Percentiles rank a stretch among this genome's conserved stretches.
phyloP scores from a whole-genome alignment of 2,113 vertebrate genomes.

The Emberiza fucata region DNA sequence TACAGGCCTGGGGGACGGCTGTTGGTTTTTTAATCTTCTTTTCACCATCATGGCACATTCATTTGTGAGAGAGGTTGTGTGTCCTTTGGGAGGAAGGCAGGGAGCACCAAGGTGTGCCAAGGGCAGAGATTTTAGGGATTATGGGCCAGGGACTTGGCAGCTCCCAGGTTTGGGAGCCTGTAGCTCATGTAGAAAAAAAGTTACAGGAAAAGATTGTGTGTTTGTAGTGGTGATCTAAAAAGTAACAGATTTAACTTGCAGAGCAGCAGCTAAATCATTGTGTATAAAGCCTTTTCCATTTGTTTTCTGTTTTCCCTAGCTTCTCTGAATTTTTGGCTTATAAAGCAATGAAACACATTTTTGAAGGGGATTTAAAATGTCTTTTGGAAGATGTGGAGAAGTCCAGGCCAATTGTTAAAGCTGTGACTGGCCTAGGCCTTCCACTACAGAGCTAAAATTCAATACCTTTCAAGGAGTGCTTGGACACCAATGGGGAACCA shows the following conservation, averaged over 20 bases:
- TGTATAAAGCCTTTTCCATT: background rate
- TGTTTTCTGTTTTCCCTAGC: background rate
- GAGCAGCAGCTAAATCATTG: background rate
- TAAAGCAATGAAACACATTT: background rate
- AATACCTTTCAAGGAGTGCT: background rate
- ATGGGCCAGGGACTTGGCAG: background rate
- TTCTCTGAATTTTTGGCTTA: background rate
- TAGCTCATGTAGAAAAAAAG: background rate
- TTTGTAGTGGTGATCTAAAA: background rate
- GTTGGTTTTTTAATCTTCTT: background rate
- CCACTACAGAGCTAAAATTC: background rate
- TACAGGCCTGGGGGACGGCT: rapidly evolving
- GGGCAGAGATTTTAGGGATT: background rate
- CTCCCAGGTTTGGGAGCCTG: background rate
- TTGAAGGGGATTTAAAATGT: background rate
- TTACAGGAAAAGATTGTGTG: background rate
- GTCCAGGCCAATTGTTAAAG: background rate
- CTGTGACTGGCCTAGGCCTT: background rate
- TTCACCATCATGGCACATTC: rapidly evolving
- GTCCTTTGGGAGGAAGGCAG: background rate
- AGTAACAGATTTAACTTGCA: background rate
- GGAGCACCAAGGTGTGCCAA: background rate
- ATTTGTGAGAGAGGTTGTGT: background rate
- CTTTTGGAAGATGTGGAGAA: background rate
- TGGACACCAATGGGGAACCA: background rate